Evolutionary conservation across 2,797 vertebrate species (phyloP).

Genomic region (Apogon hyalosoma): DNA sequence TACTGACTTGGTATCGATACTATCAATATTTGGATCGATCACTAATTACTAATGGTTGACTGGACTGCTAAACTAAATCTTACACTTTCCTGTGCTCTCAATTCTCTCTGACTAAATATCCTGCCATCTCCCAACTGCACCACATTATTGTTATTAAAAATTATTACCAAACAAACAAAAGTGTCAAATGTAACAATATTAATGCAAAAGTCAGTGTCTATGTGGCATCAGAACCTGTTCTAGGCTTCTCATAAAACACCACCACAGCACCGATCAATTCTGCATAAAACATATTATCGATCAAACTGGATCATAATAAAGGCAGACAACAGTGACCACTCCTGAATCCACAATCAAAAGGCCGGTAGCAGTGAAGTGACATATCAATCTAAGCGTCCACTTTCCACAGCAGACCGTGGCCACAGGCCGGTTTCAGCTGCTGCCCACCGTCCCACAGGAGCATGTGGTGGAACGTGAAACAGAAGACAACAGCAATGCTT

Average conservation of each 20-base stretch:
- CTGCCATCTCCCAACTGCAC: too few relatives aligned
- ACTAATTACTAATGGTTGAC: too few relatives aligned
- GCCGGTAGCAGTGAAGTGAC: conserved; percentile 23
- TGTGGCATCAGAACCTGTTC: neutral
- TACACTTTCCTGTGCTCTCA: too few relatives aligned
- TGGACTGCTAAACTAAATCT: too few relatives aligned
- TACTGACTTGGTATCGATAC: too few relatives aligned
- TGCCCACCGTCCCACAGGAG: conserved; percentile 31
- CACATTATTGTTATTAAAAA: too few relatives aligned
- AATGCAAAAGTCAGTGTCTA: neutral
- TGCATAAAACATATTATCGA: conserved; percentile 11
- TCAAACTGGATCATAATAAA: neutral
- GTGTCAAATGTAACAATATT: neutral
- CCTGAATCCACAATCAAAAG: conserved; percentile 21
- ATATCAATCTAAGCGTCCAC: conserved; percentile 3
- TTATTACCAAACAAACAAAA: neutral
- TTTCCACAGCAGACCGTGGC: conserved; percentile 19
- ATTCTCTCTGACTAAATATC: too few relatives aligned
- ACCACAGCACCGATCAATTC: conserved; percentile 1
- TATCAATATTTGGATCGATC: too few relatives aligned
- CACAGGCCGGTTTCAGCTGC: conserved; percentile 44
- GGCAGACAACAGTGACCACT: neutral
- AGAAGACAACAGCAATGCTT: conserved; percentile 47
- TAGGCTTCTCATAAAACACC: conserved; percentile 3
- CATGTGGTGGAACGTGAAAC: conserved; percentile 42